phyloP scores from a whole-genome alignment of 2,888 invertebrate species.

The Tigriopus californicus region DNA sequence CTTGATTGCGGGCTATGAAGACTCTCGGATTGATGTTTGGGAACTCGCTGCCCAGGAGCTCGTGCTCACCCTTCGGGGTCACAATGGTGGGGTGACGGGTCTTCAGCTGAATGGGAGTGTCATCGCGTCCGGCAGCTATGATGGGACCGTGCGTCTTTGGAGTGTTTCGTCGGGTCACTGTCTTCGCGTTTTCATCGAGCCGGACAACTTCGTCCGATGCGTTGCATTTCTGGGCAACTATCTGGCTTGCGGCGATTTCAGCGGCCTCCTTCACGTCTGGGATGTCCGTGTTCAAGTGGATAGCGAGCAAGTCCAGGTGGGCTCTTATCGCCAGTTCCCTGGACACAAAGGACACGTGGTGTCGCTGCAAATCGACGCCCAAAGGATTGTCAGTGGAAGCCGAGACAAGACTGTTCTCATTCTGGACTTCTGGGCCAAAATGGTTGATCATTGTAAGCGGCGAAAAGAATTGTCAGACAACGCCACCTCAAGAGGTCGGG shows the following conservation, averaged over 20 bases:
- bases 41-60: not conserved
- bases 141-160: constrained; percentile 10
- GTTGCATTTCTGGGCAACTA: not conserved
- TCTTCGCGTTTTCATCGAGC: not conserved
- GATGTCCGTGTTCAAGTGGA: not conserved
- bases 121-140: constrained; percentile 1
- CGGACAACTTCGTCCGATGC: constrained; percentile 1
- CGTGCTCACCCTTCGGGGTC: not conserved
- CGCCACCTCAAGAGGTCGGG: not conserved
- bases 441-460: constrained; percentile 17
- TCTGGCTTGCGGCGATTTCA: constrained; percentile 4
- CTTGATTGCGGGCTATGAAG: constrained; percentile 4
- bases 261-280: constrained; percentile 1
- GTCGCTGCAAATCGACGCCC: not conserved
- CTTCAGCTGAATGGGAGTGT: not conserved
- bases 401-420: constrained; percentile 11
- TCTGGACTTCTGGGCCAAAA: constrained; percentile 20
- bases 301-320: not conserved
- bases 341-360: constrained; percentile 9
- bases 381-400: constrained; percentile 4
- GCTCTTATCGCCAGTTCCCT: not conserved
- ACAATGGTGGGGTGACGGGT: constrained; percentile 6
- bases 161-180: not conserved
- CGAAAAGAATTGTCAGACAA: too few species aligned
- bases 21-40: not conserved